Evolutionary conservation across 53 echinoderm and acorn worm species (phyloP), one percentile per base, ranked within the genome.

Genomic region (Holothuria leucospilota): DNA sequence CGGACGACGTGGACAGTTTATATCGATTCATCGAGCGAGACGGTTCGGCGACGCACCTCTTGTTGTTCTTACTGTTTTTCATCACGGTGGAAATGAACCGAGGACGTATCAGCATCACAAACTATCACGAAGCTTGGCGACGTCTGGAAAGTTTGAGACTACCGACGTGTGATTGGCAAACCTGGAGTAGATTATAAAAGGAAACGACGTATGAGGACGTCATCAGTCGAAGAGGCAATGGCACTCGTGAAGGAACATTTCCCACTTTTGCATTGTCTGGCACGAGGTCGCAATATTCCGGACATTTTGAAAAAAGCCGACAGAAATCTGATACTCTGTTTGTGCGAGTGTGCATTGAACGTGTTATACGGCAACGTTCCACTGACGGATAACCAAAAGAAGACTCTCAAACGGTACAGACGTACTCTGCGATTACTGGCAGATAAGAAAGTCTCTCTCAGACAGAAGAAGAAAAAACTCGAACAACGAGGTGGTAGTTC

Each of bases 311-410:
- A 82, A 61, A 81, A 81, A 39, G 88, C 88, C 0, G 59, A 69
- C 30, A 51, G 20, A 15, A 59, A 70, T 10, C 41, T 88, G 1
- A 11, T 71, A 15, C 5, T 6, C 11, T 87, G 80, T 59, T 53
- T 80, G n/a, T 87, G 88, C 66, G 86, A 78, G 41, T 81, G 81
- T 20, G 25, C 51, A 49, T 18, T 81, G 1, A 87, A 87, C 63
- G 69, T 87, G 1, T 39, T 87, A 60, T 59, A 78, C 21, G 87
- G 87, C 12, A 87, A 78, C 62, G 71, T 61, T 46, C 61, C 26
- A 23, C 68, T 87, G n/a, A 81, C 49, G 51, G 39, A 56, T 20
- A 58, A 6, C 40, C 69, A 88, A 61, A 81, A 71, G 59, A 64
- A 69, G 23, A 88, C 80, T 29, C 69, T 82, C 15, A 42, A 66